A percentile compares a stretch with the other conserved stretches of the same genome.
phyloP scores from a whole-genome alignment of 2,888 invertebrate species.

The Pammene aurita region DNA sequence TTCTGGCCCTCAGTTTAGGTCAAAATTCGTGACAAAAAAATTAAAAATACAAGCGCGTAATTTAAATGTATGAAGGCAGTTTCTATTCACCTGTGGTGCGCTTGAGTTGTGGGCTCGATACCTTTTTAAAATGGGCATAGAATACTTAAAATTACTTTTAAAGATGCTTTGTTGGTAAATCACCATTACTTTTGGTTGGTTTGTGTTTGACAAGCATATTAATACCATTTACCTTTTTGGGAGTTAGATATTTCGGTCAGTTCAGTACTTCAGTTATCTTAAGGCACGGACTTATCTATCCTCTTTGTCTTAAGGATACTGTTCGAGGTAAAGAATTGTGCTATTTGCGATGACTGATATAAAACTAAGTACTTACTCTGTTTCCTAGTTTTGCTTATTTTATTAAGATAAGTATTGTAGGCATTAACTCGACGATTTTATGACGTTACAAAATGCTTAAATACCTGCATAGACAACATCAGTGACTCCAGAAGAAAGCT shows the following conservation, averaged over 20 bases:
- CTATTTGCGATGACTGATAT: no score
- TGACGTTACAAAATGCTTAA: no score
- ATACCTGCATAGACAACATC: no score
- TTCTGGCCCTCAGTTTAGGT: constrained; percentile 12
- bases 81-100: constrained; percentile 26
- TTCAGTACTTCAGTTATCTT: not conserved
- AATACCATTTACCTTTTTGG: constrained; percentile 8
- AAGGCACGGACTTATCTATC: no score
- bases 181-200: constrained; percentile 4
- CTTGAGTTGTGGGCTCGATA: constrained; percentile 19
- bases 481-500: no score
- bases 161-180: not conserved
- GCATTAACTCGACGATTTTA: no score
- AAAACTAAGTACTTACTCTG: no score
- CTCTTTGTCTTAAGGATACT: no score
- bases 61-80: constrained; percentile 35
- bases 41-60: constrained; percentile 8
- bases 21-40: constrained; percentile 16
- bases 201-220: constrained; percentile 3
- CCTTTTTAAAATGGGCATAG: constrained; percentile 20
- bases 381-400: no score
- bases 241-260: not conserved
- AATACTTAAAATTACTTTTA: constrained; percentile 26
- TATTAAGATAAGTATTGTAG: no score
- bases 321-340: no score